phyloP scores from a whole-genome alignment of 2,888 invertebrate species.

The Catocala fraxini region DNA sequence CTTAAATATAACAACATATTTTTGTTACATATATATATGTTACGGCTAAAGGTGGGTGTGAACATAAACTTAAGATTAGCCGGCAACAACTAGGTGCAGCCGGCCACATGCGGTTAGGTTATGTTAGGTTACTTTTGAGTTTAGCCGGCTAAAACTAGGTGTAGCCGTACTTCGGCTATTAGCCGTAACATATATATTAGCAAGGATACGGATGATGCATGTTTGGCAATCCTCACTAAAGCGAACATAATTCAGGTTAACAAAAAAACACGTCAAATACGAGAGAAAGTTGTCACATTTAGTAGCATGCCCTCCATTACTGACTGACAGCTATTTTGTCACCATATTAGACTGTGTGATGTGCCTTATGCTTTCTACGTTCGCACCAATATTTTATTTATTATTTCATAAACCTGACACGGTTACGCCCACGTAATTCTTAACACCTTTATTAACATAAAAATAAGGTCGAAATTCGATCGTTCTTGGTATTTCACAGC shows the following conservation, averaged over 20 bases:
- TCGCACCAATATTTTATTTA: slow-evolving; percentile 71
- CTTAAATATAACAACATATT: too few species aligned
- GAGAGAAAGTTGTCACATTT: slow-evolving; percentile 40
- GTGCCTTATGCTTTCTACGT: slow-evolving; percentile 69
- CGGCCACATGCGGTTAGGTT: too few species aligned
- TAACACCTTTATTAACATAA: slow-evolving; percentile 19
- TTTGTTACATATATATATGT: too few species aligned
- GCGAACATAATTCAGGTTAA: slow-evolving; percentile 18
- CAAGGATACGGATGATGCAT: too few species aligned
- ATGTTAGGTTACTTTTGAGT: too few species aligned
- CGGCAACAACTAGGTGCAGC: too few species aligned
- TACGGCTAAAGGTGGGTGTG: too few species aligned
- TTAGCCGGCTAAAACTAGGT: too few species aligned
- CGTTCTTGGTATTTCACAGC: slow-evolving; percentile 17
- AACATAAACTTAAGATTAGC: too few species aligned
- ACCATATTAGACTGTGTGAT: slow-evolving; percentile 29
- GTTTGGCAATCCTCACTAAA: neutral
- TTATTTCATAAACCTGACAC: slow-evolving; percentile 52
- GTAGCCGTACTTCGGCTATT: too few species aligned
- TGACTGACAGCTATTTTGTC: slow-evolving; percentile 37
- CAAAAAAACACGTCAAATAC: slow-evolving; percentile 28
- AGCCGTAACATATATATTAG: too few species aligned
- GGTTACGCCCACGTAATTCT: slow-evolving; percentile 25
- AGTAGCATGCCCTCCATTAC: slow-evolving; percentile 35
- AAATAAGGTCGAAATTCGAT: slow-evolving; percentile 42